Evolutionary conservation across 2,113 vertebrate species (phyloP).

Genomic region (Erythrolamprus reginae): DNA sequence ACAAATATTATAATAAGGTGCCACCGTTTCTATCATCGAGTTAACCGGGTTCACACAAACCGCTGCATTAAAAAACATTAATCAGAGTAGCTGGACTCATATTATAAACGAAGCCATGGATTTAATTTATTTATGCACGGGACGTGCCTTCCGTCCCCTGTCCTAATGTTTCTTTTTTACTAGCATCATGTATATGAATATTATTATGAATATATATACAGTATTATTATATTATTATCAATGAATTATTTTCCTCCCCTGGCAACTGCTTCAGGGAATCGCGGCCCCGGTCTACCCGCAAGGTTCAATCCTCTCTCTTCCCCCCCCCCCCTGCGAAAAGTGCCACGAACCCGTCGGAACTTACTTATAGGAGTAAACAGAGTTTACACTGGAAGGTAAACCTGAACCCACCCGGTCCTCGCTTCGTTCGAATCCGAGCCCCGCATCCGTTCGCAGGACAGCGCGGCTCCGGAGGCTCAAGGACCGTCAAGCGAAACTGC

Average conservation of each 20-base stretch:
- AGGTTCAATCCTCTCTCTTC: background rate
- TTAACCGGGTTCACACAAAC: background rate
- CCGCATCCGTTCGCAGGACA: background rate
- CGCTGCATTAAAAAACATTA: too few species aligned
- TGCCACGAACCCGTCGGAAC: background rate
- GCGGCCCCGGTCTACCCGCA: background rate
- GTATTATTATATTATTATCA: too few species aligned
- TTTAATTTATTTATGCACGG: too few species aligned
- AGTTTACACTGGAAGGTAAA: background rate
- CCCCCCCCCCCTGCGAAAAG: background rate
- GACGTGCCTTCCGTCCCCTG: too few species aligned
- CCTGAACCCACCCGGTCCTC: background rate
- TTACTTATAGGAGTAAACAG: background rate
- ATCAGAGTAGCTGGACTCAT: background rate
- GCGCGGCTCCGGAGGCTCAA: background rate
- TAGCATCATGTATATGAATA: too few species aligned
- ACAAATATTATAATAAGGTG: too few species aligned
- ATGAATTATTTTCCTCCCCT: fast-evolving
- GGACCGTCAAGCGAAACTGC: background rate
- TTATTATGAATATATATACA: too few species aligned
- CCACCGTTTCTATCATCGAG: background rate
- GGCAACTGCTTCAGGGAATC: background rate
- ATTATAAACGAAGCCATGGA: background rate
- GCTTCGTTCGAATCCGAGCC: background rate
- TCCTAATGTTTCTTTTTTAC: too few species aligned